Evolutionary conservation across 2,113 vertebrate species (phyloP), one percentile per base, ranked within the genome.

Genomic region (Cottus gobio): DNA sequence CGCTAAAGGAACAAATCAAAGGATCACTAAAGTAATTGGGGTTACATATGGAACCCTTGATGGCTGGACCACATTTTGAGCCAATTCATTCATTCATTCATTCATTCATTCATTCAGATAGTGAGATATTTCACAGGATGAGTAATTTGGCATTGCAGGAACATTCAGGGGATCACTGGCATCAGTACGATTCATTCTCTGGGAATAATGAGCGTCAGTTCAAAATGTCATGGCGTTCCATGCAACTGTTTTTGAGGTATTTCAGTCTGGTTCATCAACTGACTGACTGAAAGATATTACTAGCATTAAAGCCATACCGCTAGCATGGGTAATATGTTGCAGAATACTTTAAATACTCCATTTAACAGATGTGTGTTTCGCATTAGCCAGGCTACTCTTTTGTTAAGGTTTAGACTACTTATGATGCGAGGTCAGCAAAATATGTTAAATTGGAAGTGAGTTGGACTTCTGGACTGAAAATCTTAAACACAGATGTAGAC

Each of bases 401-500:
- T 50, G 46, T 48, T 36, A 24, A 50, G 9, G 56, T 78, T 71
- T 36, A 68, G 37, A 70, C 61, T 20, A 37, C 60, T 71, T 50
- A 69, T 58, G 77, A 48, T 50, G 30, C n/a, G 20, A 4, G 31
- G 50, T 61, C 15, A 54, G 56, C 3, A 50, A 50, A 78, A 42
- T 31, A 31, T 50, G 39, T 68, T 56, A 34, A 54, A 65, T 28
- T 68, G 9, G 36, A 58, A 54, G 37, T 52, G 61, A 52, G 12
- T 39, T 73, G 5, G 34, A 48, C 28, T 56, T 48, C 30, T 34
- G 39, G 52, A 13, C 75, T 28, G 56, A 46, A 78, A 64, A 34
- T 57, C 4, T 22, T 52, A 31, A 52, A 50, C 54, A 71, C 34
- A 60, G 77, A 83, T 44, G 61, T 39, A 70, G 10, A 71, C 65